A percentile compares a stretch with the other conserved stretches of the same genome.
Evolutionary conservation across 2,113 vertebrate species (phyloP).

Genomic region (Plecturocebus donacophilus): DNA sequence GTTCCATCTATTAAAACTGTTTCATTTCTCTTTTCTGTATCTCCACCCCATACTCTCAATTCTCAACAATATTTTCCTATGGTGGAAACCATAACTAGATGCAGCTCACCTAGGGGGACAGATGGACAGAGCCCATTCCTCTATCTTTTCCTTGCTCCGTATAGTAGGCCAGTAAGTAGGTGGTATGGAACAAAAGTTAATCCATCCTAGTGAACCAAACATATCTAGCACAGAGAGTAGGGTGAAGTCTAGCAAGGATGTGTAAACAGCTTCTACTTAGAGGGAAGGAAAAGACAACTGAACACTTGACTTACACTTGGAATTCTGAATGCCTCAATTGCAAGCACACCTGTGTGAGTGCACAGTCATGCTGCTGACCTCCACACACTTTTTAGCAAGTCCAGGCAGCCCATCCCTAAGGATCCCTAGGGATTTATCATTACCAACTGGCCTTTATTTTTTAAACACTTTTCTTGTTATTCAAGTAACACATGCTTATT

Average conservation of each 20-base stretch:
- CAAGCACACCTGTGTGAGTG: no score
- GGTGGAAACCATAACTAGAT: neutral
- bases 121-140: no score
- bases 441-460: neutral
- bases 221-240: neutral
- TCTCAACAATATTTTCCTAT: constrained; percentile 32
- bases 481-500: neutral
- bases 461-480: neutral
- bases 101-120: neutral
- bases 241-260: neutral
- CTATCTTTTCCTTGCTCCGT: neutral
- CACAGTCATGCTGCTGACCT: no score
- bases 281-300: neutral
- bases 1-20: constrained; percentile 45
- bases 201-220: neutral
- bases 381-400: rapidly evolving
- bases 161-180: neutral
- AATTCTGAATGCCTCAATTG: neutral
- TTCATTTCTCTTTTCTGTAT: constrained; percentile 63
- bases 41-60: neutral
- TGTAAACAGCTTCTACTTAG: neutral
- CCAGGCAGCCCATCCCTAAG: neutral
- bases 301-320: neutral
- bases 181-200: neutral
- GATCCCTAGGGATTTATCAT: neutral